A percentile compares a stretch with the other conserved stretches of the same genome.
Evolutionary conservation across 1,140 invertebrate genomes (phyloP).

Genomic region (Pteromalus puparum): DNA sequence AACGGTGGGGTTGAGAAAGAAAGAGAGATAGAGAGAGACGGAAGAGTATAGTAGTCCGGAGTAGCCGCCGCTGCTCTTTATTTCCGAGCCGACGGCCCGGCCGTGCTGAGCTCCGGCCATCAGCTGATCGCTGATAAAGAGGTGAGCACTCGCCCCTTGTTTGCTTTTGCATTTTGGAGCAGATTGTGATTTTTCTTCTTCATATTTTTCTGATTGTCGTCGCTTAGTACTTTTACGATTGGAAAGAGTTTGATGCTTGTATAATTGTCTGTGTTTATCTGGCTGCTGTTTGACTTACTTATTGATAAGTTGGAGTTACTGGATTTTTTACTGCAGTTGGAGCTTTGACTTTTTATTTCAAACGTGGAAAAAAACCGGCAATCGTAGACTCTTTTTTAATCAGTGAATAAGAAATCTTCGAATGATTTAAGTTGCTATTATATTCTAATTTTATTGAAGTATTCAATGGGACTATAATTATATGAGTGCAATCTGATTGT

Average conservation of each 20-base stretch:
- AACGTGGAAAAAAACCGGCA: too few species aligned
- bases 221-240: background rate
- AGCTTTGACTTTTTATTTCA: too few species aligned
- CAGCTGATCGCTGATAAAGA: slow-evolving; percentile 1
- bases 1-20: background rate
- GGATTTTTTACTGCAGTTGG: too few species aligned
- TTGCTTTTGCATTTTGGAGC: background rate
- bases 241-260: too few species aligned
- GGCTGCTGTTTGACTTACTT: too few species aligned
- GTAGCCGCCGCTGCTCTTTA: slow-evolving; percentile 16
- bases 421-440: background rate
- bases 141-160: background rate
- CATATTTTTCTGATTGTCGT: background rate
- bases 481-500: too few species aligned
- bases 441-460: background rate
- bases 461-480: too few species aligned
- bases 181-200: background rate
- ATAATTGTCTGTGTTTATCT: background rate
- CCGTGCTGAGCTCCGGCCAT: slow-evolving; percentile 7
- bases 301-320: too few species aligned
- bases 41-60: background rate
- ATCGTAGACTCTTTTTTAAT: too few species aligned
- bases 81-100: slow-evolving; percentile 39
- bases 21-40: background rate
- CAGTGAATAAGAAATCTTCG: too few species aligned